Conservation (phyloP, 2,797 vertebrate species). For the Gambelia wislizenii region DNA sequence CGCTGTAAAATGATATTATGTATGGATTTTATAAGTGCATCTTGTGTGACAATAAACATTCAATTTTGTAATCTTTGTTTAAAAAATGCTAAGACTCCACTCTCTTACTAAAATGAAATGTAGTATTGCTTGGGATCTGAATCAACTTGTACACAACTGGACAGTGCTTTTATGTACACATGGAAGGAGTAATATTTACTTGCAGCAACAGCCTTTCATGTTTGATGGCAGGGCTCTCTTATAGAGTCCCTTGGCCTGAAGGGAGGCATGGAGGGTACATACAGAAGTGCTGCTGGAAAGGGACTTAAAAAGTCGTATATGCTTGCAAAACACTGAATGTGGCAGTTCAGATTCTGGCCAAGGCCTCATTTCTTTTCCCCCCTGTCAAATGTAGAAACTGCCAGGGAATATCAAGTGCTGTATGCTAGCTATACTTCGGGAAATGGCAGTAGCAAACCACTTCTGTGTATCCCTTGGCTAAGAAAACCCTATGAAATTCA, state of each 20-base stretch:
- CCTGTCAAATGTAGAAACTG: too few relatives aligned
- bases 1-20: conserved; percentile 80
- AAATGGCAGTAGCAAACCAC: not conserved
- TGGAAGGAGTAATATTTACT: not conserved
- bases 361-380: not conserved
- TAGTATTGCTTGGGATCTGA: not conserved
- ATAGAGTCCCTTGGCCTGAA: not conserved
- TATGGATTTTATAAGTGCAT: conserved; percentile 87
- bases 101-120: conserved; percentile 60
- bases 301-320: not conserved
- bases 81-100: conserved; percentile 67
- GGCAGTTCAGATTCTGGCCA: not conserved
- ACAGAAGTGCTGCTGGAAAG: not conserved
- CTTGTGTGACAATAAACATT: conserved; percentile 86
- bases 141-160: not conserved
- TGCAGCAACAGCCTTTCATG: not conserved
- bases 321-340: not conserved
- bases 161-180: not conserved
- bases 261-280: not conserved
- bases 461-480: not conserved
- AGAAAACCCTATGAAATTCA: too few relatives aligned
- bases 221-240: too few relatives aligned
- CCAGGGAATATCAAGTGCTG: too few relatives aligned
- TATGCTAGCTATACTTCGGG: too few relatives aligned
- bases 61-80: conserved; percentile 87